Conservation (phyloP, 2,113 vertebrate species). For the Gulo gulo region DNA sequence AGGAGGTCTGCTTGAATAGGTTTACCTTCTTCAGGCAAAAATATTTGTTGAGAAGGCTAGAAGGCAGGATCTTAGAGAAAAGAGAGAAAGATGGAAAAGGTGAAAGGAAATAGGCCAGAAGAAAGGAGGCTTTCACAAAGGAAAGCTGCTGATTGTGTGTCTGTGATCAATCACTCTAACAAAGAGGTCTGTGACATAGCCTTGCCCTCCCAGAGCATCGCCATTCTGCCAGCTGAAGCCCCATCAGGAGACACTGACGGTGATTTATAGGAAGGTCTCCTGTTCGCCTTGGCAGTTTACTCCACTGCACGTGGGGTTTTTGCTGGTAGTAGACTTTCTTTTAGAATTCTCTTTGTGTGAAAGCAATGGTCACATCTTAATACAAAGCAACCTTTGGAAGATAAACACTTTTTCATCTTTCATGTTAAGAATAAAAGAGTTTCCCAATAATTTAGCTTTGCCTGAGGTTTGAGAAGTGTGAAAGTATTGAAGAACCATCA, state of each 20-base stretch:
- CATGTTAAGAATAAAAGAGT: not conserved
- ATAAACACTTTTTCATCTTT: not conserved
- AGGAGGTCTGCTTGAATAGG: not conserved
- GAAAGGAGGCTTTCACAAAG: conserved; percentile 35
- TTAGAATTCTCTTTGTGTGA: not conserved
- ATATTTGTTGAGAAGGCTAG: not conserved
- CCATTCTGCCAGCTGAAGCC: not conserved
- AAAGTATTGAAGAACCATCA: not conserved
- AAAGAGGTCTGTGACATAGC: conserved; percentile 17
- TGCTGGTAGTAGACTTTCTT: not conserved
- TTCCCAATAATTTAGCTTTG: not conserved
- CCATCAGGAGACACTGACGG: not conserved
- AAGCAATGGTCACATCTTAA: not conserved
- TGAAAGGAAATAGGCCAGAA: conserved; percentile 24
- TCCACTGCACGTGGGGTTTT: not conserved
- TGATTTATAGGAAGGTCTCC: conserved; percentile 63
- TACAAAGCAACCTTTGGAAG: not conserved
- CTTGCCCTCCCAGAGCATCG: not conserved
- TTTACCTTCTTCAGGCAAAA: not conserved
- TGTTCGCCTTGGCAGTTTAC: conserved; percentile 21
- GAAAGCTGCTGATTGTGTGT: conserved; percentile 8
- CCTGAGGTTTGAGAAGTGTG: not conserved
- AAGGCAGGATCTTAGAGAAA: not conserved
- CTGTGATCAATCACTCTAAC: conserved; percentile 4
- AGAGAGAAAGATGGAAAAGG: not conserved